Evolutionary conservation across 2,888 invertebrate species (phyloP).

Genomic region (Troides helena): DNA sequence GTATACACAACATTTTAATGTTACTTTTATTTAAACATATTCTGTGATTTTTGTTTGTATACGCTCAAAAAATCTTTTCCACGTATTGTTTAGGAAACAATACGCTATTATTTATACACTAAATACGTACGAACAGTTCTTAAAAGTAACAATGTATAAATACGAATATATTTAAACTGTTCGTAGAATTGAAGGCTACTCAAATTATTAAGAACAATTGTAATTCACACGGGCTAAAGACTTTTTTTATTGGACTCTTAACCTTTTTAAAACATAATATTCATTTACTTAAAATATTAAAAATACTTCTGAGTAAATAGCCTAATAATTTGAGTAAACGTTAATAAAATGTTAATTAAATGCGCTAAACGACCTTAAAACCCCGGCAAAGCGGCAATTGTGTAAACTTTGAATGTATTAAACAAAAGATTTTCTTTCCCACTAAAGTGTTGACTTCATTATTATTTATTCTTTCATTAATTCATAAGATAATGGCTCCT

Average conservation of each 20-base stretch:
- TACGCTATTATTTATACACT: no score
- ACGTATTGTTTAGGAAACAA: no score
- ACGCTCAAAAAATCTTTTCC: no score
- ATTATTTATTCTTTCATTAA: conserved; percentile 2
- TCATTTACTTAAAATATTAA: background rate
- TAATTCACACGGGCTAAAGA: background rate
- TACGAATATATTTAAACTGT: background rate
- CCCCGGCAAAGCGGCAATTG: conserved; percentile 5
- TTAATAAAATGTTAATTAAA: conserved; percentile 22
- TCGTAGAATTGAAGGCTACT: background rate
- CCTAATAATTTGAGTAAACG: background rate
- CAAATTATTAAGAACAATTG: background rate
- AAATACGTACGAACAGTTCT: no score
- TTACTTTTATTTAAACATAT: no score
- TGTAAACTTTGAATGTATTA: background rate
- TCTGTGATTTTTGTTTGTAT: no score
- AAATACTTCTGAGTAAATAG: background rate
- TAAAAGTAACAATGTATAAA: background rate
- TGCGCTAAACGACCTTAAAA: conserved; percentile 12
- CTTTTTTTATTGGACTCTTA: background rate
- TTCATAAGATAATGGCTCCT: background rate
- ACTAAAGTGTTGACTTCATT: background rate
- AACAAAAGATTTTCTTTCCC: background rate
- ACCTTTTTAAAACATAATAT: background rate
- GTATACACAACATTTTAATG: no score